These are phyloP conservation scores for Pyrgus malvae DNA, from an alignment of 2,888 invertebrate species.

Conservation along the genomic window DNA sequence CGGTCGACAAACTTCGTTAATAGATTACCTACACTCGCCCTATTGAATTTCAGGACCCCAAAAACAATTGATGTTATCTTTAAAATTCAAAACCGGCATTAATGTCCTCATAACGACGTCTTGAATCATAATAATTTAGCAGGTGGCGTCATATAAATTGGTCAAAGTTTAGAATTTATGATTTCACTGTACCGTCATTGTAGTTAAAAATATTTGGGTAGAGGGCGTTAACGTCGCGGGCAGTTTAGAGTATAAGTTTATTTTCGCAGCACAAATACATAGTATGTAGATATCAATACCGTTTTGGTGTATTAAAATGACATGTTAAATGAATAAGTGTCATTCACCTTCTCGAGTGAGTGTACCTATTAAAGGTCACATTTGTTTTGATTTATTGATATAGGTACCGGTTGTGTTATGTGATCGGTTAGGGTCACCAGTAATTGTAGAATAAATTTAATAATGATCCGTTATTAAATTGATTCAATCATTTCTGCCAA, in stretches of 20 bases:
- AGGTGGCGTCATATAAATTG: slow-evolving; percentile 36
- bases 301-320: no score
- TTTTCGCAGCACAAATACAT: slow-evolving; percentile 81
- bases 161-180: slow-evolving; percentile 36
- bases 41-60: slow-evolving; percentile 11
- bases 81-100: slow-evolving; percentile 9
- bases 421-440: no score
- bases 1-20: neutral
- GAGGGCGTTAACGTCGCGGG: slow-evolving; percentile 58
- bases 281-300: no score
- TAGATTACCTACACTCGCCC: slow-evolving; percentile 2
- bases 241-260: slow-evolving; percentile 70
- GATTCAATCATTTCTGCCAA: no score
- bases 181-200: slow-evolving; percentile 58
- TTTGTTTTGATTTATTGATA: no score
- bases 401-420: no score
- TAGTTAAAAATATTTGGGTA: slow-evolving; percentile 63
- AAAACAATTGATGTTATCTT: neutral
- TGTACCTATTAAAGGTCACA: no score
- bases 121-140: slow-evolving; percentile 38
- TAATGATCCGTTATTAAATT: no score
- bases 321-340: no score
- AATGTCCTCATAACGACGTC: slow-evolving; percentile 25
- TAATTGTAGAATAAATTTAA: no score
- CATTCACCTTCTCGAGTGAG: no score